Evolutionary conservation across 2,888 invertebrate species (phyloP).

Genomic region (Leucophenga montana): DNA sequence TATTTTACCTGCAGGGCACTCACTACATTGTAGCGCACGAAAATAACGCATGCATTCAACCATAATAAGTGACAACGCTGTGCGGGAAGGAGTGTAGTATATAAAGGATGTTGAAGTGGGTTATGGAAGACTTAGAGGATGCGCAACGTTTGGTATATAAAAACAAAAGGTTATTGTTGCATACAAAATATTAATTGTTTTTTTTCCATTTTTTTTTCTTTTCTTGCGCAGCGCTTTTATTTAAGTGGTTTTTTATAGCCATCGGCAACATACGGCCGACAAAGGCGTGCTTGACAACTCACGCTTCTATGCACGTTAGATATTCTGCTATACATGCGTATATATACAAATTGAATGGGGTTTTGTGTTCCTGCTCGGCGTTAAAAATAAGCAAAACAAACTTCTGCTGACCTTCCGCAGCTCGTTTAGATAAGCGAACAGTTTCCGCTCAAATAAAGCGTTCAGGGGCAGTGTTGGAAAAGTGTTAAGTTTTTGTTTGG

Average conservation of each 20-base stretch:
- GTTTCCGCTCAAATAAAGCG: constrained; percentile 11
- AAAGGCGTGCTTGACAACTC: neutral
- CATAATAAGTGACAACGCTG: too few relatives aligned
- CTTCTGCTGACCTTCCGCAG: constrained; percentile 28
- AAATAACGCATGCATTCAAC: too few relatives aligned
- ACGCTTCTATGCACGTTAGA: too few relatives aligned
- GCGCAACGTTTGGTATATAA: constrained; percentile 30
- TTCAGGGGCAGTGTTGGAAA: neutral
- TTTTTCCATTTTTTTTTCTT: constrained; percentile 43
- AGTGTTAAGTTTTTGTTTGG: too few relatives aligned
- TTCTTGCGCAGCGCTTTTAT: constrained; percentile 38
- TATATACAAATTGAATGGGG: too few relatives aligned
- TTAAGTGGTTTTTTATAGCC: constrained; percentile 60
- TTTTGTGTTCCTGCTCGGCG: neutral
- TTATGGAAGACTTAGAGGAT: neutral
- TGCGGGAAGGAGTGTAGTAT: neutral
- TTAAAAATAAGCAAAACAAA: neutral
- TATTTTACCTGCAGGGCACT: constrained; percentile 62
- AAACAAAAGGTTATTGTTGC: constrained; percentile 65
- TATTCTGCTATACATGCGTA: too few relatives aligned
- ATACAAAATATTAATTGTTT: constrained; percentile 63
- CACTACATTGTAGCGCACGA: too few relatives aligned
- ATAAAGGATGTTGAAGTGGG: neutral
- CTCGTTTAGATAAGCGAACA: constrained; percentile 54
- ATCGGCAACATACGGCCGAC: constrained; percentile 24